A percentile compares a stretch with the other conserved stretches of the same genome.
Conservation (phyloP, 2,797 vertebrate species). For the Eulemur mongoz region DNA sequence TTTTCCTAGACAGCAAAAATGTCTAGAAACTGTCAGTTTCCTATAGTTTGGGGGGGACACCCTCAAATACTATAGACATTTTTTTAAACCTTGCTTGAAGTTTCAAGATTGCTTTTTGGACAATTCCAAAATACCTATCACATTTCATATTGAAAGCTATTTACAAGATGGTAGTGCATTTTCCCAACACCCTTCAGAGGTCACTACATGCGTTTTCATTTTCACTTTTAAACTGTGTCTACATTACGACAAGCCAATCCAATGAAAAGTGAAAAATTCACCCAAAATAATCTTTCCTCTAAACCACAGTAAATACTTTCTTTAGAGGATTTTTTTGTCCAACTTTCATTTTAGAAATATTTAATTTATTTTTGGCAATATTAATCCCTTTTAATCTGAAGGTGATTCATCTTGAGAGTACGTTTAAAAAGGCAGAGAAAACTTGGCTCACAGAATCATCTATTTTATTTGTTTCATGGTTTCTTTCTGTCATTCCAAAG, state of each 20-base stretch:
- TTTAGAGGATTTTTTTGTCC: slow-evolving; percentile 1
- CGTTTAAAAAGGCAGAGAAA: background rate
- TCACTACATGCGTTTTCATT: slow-evolving; percentile 59
- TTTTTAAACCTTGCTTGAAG: slow-evolving; percentile 67
- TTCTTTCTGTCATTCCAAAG: background rate
- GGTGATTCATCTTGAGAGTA: background rate
- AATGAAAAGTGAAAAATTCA: slow-evolving; percentile 47
- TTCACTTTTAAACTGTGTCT: slow-evolving; percentile 51
- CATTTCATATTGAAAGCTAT: slow-evolving; percentile 74
- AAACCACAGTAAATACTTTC: background rate
- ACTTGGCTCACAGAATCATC: background rate
- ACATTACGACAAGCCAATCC: background rate
- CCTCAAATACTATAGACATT: slow-evolving; percentile 44
- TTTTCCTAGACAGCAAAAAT: slow-evolving; percentile 21
- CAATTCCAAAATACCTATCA: slow-evolving; percentile 71
- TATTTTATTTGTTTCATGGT: background rate
- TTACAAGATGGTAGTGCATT: slow-evolving; percentile 68
- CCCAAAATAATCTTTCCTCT: background rate
- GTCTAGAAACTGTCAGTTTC: slow-evolving; percentile 47
- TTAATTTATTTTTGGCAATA: slow-evolving; percentile 34
- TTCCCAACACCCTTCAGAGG: slow-evolving; percentile 56
- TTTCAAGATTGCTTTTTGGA: slow-evolving; percentile 77
- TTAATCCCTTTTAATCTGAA: slow-evolving; percentile 15
- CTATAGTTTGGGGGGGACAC: background rate
- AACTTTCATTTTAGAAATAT: slow-evolving; percentile 7